Evolutionary conservation across 2,113 vertebrate genomes (phyloP).

Genomic region (Cephalopterus ornatus): DNA sequence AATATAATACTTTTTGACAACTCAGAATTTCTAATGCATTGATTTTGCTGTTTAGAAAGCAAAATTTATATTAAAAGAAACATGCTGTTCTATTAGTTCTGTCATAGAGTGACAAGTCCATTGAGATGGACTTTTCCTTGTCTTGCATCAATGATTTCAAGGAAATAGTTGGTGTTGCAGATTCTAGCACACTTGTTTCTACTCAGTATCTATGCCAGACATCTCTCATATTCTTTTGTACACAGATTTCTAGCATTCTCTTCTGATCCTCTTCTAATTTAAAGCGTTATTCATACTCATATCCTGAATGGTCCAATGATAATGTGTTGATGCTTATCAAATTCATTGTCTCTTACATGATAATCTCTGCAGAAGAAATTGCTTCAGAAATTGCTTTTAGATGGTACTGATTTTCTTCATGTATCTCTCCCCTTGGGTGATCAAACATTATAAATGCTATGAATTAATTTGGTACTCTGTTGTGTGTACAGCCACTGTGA

Average conservation of each 20-base stretch:
- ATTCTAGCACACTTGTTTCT: neutral
- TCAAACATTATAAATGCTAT: slow-evolving; percentile 1
- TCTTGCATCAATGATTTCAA: neutral
- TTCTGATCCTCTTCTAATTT: neutral
- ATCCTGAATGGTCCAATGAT: neutral
- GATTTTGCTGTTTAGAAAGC: neutral
- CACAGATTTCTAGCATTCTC: neutral
- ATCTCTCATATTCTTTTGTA: neutral
- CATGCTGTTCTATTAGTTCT: neutral
- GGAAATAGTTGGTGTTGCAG: neutral
- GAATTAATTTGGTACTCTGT: neutral
- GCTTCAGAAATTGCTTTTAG: slow-evolving; percentile 33
- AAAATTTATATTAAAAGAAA: neutral
- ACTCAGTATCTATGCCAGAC: neutral
- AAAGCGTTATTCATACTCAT: neutral
- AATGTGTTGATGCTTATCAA: neutral
- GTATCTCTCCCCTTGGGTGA: neutral
- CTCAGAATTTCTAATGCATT: neutral
- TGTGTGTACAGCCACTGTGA: neutral
- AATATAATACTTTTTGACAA: neutral
- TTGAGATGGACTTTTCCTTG: neutral
- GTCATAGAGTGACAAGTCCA: neutral
- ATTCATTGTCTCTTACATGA: slow-evolving; percentile 14
- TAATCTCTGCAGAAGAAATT: slow-evolving; percentile 11
- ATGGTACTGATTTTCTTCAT: neutral